Evolutionary conservation across 1,140 invertebrate species (phyloP).

Genomic region (Diachasma alloeum): DNA sequence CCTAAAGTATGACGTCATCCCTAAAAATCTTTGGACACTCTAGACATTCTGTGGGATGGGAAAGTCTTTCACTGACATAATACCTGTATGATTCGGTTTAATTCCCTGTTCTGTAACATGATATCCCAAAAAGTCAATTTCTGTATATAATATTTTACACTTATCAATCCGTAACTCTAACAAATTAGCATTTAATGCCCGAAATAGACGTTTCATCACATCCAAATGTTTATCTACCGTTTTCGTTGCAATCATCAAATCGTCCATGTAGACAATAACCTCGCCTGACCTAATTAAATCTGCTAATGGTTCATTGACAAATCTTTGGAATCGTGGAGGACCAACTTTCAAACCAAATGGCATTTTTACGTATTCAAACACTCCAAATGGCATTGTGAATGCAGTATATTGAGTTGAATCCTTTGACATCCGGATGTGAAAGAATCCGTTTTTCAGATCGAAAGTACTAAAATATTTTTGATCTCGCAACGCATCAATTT

Average conservation of each 20-base stretch:
- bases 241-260: constrained; percentile 24
- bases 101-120: neutral
- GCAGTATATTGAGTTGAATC: constrained; percentile 5
- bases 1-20: constrained; percentile 7
- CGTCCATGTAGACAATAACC: constrained; percentile 23
- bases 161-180: constrained; percentile 35
- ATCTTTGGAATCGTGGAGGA: constrained; percentile 24
- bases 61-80: constrained; percentile 3
- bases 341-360: constrained; percentile 50
- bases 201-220: neutral
- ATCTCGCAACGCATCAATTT: constrained; percentile 21
- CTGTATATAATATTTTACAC: constrained; percentile 39
- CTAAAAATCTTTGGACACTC: neutral
- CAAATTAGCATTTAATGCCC: constrained; percentile 12
- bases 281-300: neutral
- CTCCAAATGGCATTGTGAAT: constrained; percentile 29
- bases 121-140: constrained; percentile 13
- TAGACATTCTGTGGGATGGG: neutral
- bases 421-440: constrained; percentile 13
- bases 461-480: constrained; percentile 40
- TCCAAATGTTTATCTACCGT: neutral
- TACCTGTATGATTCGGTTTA: neutral
- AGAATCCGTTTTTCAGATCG: constrained; percentile 31
- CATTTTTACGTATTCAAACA: constrained; percentile 44
- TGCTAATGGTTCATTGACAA: constrained; percentile 43